These are phyloP conservation scores for Ianthella basta DNA, from an alignment of 37 sponge, comb jelly and placozoan genomes.

Conservation along the genomic window DNA sequence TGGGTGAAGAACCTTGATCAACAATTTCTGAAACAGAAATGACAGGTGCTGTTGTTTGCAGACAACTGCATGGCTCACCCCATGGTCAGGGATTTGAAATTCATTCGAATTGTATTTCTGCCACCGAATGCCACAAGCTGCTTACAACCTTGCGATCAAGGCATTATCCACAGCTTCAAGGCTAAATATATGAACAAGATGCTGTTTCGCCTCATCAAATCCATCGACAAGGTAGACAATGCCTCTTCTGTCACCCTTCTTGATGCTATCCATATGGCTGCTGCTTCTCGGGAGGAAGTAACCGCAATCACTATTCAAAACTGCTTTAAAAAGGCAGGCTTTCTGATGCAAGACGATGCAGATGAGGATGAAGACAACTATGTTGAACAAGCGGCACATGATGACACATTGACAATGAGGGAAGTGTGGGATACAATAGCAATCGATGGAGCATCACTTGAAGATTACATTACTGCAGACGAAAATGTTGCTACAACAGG, in stretches of 20 bases:
- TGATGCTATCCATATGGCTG: background rate
- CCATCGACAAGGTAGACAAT: background rate
- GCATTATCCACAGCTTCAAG: constrained; percentile 9
- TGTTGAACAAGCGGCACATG: background rate
- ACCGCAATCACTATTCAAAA: background rate
- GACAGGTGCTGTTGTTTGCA: background rate
- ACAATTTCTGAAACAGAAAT: background rate
- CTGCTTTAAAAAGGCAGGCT: constrained; percentile 4
- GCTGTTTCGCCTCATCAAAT: background rate
- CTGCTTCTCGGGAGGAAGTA: background rate
- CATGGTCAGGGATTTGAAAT: background rate
- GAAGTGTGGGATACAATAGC: no score
- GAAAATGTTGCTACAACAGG: background rate
- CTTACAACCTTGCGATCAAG: constrained; percentile 19
- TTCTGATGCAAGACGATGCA: background rate
- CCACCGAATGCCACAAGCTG: constrained; percentile 1
- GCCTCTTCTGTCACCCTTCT: background rate
- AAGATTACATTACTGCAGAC: constrained; percentile 4
- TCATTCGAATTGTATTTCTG: background rate
- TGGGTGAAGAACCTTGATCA: constrained; percentile 8
- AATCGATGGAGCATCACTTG: background rate
- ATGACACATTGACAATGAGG: background rate
- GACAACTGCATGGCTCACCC: constrained; percentile 19
- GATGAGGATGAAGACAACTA: background rate
- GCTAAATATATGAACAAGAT: background rate